Conservation (phyloP, 2,797 vertebrate genomes). For the Gallinago nigripennis region DNA sequence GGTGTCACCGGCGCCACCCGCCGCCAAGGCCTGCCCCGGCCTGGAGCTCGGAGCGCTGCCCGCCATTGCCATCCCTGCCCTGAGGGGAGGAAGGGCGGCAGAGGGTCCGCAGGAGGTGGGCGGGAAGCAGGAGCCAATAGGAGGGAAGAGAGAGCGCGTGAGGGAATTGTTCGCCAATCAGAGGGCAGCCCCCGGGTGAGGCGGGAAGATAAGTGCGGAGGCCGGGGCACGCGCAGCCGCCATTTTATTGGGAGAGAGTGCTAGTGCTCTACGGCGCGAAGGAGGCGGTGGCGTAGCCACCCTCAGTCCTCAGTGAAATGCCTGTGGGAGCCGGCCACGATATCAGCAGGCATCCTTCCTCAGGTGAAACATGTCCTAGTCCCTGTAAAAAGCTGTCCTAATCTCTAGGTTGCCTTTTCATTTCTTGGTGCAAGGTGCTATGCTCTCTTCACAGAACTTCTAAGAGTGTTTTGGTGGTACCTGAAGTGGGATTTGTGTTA, state of each 20-base stretch:
- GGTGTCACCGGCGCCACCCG: background rate
- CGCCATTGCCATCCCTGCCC: fast-evolving
- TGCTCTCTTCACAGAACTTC: fast-evolving
- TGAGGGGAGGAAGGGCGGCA: fast-evolving
- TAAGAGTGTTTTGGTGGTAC: background rate
- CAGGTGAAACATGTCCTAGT: fast-evolving
- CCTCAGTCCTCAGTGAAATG: background rate
- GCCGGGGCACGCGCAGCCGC: fast-evolving
- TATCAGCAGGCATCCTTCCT: fast-evolving
- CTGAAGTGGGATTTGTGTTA: background rate
- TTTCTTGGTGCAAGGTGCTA: background rate
- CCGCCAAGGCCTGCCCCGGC: background rate
- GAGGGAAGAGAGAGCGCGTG: background rate
- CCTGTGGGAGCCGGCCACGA: fast-evolving
- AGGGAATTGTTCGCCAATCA: background rate
- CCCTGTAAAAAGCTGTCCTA: fast-evolving
- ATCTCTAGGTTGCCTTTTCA: fast-evolving
- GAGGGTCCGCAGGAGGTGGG: background rate
- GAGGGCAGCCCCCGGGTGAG: fast-evolving
- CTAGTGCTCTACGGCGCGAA: too few species aligned
- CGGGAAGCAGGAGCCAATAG: conserved; percentile 31
- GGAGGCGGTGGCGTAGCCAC: fast-evolving
- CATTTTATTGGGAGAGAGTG: background rate
- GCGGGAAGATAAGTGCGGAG: fast-evolving
- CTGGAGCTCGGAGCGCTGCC: fast-evolving